Percentiles rank a stretch among this genome's conserved stretches.
These are phyloP conservation scores for Escarpia spicata DNA, from an alignment of 2,888 invertebrate species.

Conservation along the genomic window DNA sequence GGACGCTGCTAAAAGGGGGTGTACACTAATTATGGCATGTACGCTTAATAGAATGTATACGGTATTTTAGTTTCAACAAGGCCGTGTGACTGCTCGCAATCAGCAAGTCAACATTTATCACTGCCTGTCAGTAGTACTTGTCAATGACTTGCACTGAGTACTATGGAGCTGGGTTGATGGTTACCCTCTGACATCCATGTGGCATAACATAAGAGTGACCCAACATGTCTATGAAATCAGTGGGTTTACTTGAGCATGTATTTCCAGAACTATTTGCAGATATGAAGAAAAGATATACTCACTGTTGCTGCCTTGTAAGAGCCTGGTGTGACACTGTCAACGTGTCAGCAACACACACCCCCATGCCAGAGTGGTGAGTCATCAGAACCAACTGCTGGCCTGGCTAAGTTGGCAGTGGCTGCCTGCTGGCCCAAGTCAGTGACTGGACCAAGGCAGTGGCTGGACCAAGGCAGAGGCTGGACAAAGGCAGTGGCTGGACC, in stretches of 20 bases:
- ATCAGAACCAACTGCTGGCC: background rate
- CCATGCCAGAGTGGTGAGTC: background rate
- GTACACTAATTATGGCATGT: no score
- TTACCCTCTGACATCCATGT: background rate
- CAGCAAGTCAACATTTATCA: background rate
- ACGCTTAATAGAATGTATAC: no score
- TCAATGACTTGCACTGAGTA: background rate
- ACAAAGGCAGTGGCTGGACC: no score
- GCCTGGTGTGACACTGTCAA: background rate
- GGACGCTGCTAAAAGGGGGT: no score
- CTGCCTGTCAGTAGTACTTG: background rate
- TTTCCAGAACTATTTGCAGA: background rate
- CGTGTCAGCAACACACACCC: background rate
- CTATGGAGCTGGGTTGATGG: background rate
- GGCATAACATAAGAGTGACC: background rate
- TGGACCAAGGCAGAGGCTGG: no score
- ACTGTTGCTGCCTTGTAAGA: background rate
- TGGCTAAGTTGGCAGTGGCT: no score
- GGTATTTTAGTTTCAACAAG: no score
- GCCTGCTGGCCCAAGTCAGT: no score
- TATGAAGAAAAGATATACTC: background rate
- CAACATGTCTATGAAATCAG: background rate
- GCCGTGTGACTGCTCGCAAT: no score
- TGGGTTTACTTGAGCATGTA: background rate
- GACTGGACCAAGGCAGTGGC: no score